phyloP scores from a whole-genome alignment of 2,888 invertebrate genomes.

The Metalampra italica region DNA sequence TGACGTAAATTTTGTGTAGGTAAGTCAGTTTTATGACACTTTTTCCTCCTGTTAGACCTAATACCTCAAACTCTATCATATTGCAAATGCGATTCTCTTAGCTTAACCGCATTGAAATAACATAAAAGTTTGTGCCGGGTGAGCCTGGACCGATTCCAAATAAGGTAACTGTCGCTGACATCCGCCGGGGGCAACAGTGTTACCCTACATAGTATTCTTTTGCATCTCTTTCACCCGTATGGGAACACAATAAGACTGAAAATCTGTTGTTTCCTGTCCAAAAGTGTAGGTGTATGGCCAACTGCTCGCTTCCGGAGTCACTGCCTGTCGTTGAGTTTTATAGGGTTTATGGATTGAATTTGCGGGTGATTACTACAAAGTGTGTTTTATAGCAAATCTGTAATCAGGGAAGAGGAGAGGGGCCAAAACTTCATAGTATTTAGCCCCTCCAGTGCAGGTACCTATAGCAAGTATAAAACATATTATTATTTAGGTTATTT shows the following conservation, averaged over 20 bases:
- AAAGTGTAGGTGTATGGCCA: constrained; percentile 34
- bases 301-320: constrained; percentile 56
- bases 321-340: constrained; percentile 55
- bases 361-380: constrained; percentile 51
- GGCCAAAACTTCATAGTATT: no score
- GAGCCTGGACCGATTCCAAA: constrained; percentile 70
- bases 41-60: no score
- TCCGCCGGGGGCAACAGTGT: constrained; percentile 53
- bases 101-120: constrained; percentile 70
- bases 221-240: constrained; percentile 27
- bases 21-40: no score
- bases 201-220: constrained; percentile 30
- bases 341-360: constrained; percentile 58
- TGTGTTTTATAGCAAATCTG: constrained; percentile 14
- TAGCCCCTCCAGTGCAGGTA: no score
- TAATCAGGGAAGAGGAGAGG: no score
- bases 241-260: constrained; percentile 29
- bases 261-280: constrained; percentile 25
- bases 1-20: no score
- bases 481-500: no score
- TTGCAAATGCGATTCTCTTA: constrained; percentile 48
- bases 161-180: constrained; percentile 73
- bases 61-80: constrained; percentile 24
- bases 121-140: constrained; percentile 66
- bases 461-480: no score